Evolutionary conservation across 2,113 vertebrate species (phyloP).

Genomic region (Columba livia): DNA sequence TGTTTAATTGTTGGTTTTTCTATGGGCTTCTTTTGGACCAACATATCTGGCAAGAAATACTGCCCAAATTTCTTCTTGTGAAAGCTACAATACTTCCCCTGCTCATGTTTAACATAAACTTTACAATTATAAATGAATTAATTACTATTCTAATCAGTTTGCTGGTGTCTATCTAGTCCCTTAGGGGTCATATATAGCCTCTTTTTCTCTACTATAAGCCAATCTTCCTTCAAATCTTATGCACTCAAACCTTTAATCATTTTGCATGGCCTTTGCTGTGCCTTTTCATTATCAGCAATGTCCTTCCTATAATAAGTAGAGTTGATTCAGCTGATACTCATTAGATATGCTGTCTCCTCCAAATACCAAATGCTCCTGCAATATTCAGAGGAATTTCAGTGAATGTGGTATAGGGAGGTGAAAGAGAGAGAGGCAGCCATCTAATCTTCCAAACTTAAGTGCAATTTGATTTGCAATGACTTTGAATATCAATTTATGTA

Average conservation of each 20-base stretch:
- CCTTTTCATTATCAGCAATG: constrained; percentile 58
- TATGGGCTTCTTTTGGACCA: not conserved
- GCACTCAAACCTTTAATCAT: constrained; percentile 54
- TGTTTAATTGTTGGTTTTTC: not conserved
- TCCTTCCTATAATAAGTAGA: constrained; percentile 55
- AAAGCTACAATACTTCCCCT: not conserved
- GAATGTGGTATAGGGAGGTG: not conserved
- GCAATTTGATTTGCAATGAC: not conserved
- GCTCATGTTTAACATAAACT: not conserved
- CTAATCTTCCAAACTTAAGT: constrained; percentile 17
- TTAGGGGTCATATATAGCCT: not conserved
- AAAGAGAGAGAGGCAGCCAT: not conserved
- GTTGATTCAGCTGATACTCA: constrained; percentile 61
- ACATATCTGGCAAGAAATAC: not conserved
- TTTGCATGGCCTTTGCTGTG: constrained; percentile 20
- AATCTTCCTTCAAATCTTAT: constrained; percentile 52
- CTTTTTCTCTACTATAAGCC: constrained; percentile 6
- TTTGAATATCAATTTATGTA: not conserved
- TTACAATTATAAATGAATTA: constrained; percentile 16
- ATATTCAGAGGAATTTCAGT: constrained; percentile 20
- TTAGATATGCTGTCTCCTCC: constrained; percentile 60
- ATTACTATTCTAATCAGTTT: constrained; percentile 31
- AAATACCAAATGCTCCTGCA: constrained; percentile 44
- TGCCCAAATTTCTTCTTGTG: not conserved
- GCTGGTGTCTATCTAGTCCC: not conserved